Percentiles rank a stretch among this genome's conserved stretches.
Conservation (phyloP, 2,113 vertebrate genomes). For the Hipposideros armiger region DNA sequence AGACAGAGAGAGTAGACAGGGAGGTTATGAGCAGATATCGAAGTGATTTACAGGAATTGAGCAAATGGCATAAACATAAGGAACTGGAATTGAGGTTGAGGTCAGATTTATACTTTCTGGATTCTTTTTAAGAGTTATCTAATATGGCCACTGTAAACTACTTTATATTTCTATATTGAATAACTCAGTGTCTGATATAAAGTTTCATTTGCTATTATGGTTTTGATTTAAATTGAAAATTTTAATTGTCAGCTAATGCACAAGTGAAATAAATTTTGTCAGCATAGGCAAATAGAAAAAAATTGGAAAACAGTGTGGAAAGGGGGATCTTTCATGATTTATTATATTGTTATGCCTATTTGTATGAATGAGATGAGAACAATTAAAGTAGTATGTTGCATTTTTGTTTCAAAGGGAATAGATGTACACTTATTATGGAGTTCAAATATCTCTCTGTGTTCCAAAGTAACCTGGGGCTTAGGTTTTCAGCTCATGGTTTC, state of each 20-base stretch:
- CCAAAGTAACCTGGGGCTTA: background rate
- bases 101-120: background rate
- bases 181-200: slow-evolving; percentile 41
- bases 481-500: background rate
- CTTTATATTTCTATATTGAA: background rate
- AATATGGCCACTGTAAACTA: background rate
- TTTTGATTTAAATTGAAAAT: slow-evolving; percentile 37
- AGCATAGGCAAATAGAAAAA: background rate
- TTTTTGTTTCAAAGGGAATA: slow-evolving; percentile 20
- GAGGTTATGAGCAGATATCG: background rate
- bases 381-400: background rate
- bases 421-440: background rate
- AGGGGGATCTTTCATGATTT: background rate
- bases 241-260: background rate
- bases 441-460: background rate
- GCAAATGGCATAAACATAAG: background rate
- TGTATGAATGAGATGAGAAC: slow-evolving; percentile 21
- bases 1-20: background rate
- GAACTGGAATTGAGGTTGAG: background rate
- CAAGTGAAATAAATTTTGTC: slow-evolving; percentile 16
- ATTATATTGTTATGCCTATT: slow-evolving; percentile 2
- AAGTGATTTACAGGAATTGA: background rate
- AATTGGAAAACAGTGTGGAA: background rate
- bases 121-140: background rate
- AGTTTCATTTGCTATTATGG: slow-evolving; percentile 23